A percentile compares a stretch with the other conserved stretches of the same genome.
phyloP scores from a whole-genome alignment of 2,797 vertebrate species.

The Danio kyathit region DNA sequence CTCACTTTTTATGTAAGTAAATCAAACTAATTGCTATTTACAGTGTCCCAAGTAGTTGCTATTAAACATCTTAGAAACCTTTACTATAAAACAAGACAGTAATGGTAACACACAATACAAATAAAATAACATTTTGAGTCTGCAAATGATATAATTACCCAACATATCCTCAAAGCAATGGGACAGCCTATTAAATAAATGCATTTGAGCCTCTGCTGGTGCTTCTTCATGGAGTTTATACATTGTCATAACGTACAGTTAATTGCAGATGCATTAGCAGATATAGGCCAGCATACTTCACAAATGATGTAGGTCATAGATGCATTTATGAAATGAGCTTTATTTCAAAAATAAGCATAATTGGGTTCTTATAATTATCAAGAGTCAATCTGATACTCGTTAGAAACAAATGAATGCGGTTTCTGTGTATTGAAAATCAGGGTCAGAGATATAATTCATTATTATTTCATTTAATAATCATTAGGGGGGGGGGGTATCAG shows the following conservation, averaged over 20 bases:
- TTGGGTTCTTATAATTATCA: neutral
- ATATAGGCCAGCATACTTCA: neutral
- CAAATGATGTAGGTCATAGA: conserved; percentile 1
- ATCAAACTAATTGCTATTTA: too few relatives aligned
- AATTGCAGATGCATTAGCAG: conserved; percentile 8
- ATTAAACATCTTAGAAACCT: too few relatives aligned
- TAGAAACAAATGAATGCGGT: neutral
- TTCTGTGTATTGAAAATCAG: neutral
- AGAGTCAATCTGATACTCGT: neutral
- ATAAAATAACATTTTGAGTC: neutral
- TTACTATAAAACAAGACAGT: too few relatives aligned
- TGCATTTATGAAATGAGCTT: neutral
- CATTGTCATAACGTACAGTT: neutral
- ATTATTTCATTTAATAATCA: too few relatives aligned
- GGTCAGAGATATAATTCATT: too few relatives aligned
- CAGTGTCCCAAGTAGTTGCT: too few relatives aligned
- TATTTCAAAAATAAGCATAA: neutral
- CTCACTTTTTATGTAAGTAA: too few relatives aligned
- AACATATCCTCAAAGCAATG: too few relatives aligned
- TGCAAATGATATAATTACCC: neutral
- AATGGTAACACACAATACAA: too few relatives aligned
- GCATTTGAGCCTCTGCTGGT: neutral
- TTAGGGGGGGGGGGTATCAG: too few relatives aligned
- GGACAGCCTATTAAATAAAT: neutral
- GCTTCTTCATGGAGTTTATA: neutral